phyloP scores from a whole-genome alignment of 2,888 invertebrate species.

The Panzeria rudis region DNA sequence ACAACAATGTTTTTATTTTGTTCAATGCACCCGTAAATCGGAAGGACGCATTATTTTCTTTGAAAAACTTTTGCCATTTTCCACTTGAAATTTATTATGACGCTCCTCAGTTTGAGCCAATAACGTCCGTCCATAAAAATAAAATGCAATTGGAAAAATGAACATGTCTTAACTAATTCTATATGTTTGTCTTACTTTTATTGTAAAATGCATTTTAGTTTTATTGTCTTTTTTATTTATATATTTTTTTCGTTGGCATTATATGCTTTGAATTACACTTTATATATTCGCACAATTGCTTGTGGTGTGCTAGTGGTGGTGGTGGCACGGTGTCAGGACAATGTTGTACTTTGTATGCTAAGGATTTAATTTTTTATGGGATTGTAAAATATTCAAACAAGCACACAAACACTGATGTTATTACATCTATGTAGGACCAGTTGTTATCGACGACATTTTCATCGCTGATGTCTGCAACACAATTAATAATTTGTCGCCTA shows the following conservation, averaged over 20 bases:
- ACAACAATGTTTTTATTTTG: constrained; percentile 26
- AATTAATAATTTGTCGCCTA: too few relatives aligned
- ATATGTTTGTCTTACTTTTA: constrained; percentile 22
- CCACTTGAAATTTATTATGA: constrained; percentile 67
- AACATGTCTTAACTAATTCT: constrained; percentile 45
- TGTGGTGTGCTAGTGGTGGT: constrained; percentile 41
- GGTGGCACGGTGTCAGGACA: constrained; percentile 39
- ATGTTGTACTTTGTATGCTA: constrained; percentile 59
- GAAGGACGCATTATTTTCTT: constrained; percentile 54
- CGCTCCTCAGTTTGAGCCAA: constrained; percentile 55
- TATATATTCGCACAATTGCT: constrained; percentile 44
- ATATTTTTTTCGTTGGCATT: too few relatives aligned
- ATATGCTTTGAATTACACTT: constrained; percentile 35
- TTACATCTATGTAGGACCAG: too few relatives aligned
- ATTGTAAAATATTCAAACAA: constrained; percentile 28
- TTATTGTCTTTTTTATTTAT: background rate
- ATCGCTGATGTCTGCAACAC: too few relatives aligned
- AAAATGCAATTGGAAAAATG: constrained; percentile 20
- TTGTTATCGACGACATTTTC: too few relatives aligned
- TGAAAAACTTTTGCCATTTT: constrained; percentile 59
- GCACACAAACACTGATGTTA: background rate
- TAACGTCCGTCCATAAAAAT: constrained; percentile 42
- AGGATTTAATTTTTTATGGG: constrained; percentile 60
- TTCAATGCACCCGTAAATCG: constrained; percentile 47
- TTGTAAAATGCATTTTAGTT: constrained; percentile 45